Conservation (phyloP, 2,113 vertebrate species). For the Mirounga angustirostris region DNA sequence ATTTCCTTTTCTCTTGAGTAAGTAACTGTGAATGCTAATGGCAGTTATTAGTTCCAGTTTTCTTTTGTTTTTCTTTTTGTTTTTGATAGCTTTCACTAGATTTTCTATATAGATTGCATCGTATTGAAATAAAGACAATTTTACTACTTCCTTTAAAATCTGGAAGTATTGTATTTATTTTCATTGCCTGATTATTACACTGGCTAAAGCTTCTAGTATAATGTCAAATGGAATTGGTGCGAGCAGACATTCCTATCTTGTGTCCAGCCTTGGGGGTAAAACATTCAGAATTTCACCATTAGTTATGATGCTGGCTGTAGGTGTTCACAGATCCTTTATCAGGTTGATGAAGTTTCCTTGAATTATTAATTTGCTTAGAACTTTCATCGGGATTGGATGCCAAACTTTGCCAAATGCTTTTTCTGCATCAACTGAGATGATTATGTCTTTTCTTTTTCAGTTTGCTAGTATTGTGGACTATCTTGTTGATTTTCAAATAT, state of each 20-base stretch:
- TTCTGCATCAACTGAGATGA: neutral
- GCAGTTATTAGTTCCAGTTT: neutral
- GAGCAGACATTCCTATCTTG: neutral
- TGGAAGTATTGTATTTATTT: neutral
- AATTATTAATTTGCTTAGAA: neutral
- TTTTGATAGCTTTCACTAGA: neutral
- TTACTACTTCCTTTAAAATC: neutral
- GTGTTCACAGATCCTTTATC: neutral
- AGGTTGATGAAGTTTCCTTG: neutral
- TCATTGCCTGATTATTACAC: neutral
- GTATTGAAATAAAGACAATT: neutral
- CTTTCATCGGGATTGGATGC: neutral
- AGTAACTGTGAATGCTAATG: neutral
- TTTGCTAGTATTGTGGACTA: neutral
- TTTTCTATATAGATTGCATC: neutral
- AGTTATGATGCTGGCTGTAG: neutral
- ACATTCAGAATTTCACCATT: neutral
- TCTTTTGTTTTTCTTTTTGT: neutral
- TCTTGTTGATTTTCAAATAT: neutral
- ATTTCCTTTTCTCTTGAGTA: neutral
- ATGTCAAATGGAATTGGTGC: neutral
- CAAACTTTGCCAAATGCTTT: neutral
- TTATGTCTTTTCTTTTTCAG: neutral
- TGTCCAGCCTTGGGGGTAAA: neutral
- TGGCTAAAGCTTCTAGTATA: neutral